Percentiles rank a stretch among this genome's conserved stretches.
These are phyloP conservation scores for Ibycter americanus DNA, from an alignment of 2,797 vertebrate species.

Conservation along the genomic window DNA sequence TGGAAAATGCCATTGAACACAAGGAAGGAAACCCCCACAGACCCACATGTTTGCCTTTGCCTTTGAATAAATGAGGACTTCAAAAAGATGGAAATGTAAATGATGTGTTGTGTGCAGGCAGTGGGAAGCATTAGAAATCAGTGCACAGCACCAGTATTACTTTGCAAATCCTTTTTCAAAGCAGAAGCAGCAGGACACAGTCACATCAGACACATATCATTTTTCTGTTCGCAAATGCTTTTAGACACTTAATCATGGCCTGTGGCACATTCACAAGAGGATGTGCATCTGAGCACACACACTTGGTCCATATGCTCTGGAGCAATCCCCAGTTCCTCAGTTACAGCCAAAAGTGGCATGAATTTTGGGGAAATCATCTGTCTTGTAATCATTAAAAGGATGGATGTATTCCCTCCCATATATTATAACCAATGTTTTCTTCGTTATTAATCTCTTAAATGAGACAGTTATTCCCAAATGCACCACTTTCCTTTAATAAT, in stretches of 20 bases:
- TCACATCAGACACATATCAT: neutral
- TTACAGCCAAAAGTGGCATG: neutral
- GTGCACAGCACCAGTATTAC: neutral
- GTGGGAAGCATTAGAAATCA: neutral
- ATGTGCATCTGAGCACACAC: neutral
- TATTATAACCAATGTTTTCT: neutral
- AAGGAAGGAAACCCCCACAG: neutral
- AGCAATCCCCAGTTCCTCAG: neutral
- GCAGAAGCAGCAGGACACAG: neutral
- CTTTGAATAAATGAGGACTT: neutral
- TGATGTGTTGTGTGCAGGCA: neutral
- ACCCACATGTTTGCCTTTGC: neutral
- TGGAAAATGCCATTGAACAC: neutral
- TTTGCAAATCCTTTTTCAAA: slow-evolving; percentile 24
- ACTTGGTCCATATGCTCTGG: slow-evolving; percentile 31
- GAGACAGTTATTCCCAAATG: neutral
- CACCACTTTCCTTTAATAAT: neutral
- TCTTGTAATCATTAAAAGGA: neutral
- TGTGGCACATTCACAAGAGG: neutral
- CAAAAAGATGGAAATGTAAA: neutral
- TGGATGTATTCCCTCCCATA: neutral
- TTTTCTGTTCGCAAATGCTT: slow-evolving; percentile 15
- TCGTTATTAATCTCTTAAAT: neutral
- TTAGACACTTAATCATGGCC: slow-evolving; percentile 13
- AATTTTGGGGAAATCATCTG: slow-evolving; percentile 5